A percentile compares a stretch with the other conserved stretches of the same genome.
phyloP scores from a whole-genome alignment of 2,797 vertebrate species.

The Balearica regulorum region DNA sequence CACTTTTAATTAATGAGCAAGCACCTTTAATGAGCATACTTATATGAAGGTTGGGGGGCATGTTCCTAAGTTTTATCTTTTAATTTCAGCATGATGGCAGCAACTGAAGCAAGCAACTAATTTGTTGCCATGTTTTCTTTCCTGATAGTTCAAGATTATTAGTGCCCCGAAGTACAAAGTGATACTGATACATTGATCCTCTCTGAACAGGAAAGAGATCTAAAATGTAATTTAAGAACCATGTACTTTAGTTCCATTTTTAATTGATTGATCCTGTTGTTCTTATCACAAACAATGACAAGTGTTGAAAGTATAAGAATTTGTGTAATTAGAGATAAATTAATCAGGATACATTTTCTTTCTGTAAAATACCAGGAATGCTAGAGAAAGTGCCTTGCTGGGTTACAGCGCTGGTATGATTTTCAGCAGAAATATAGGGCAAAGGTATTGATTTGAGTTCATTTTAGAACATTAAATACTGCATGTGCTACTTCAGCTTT shows the following conservation, averaged over 20 bases:
- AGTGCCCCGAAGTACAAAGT: slow-evolving; percentile 20
- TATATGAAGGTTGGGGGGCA: background rate
- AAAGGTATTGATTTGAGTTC: background rate
- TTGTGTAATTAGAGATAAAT: slow-evolving; percentile 51
- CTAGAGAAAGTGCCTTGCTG: background rate
- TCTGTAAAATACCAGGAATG: slow-evolving; percentile 1
- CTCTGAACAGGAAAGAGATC: slow-evolving; percentile 36
- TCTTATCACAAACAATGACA: slow-evolving; percentile 31
- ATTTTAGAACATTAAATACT: slow-evolving; percentile 43
- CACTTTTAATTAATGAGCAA: slow-evolving; percentile 46
- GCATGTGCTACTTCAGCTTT: background rate
- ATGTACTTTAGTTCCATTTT: slow-evolving; percentile 22
- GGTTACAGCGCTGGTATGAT: background rate
- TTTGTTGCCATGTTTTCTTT: slow-evolving; percentile 39
- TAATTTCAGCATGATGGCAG: slow-evolving; percentile 11
- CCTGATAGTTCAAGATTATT: slow-evolving; percentile 51
- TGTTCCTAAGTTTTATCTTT: slow-evolving; percentile 5
- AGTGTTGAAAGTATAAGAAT: slow-evolving; percentile 14
- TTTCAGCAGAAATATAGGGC: background rate
- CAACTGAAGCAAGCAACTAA: slow-evolving; percentile 14
- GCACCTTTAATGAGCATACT: slow-evolving; percentile 14
- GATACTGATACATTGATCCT: slow-evolving; percentile 40
- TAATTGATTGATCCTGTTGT: slow-evolving; percentile 45
- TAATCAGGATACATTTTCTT: slow-evolving; percentile 9
- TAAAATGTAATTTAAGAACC: slow-evolving; percentile 49